phyloP scores from a whole-genome alignment of 2,888 invertebrate species.

The Tetragonisca angustula region DNA sequence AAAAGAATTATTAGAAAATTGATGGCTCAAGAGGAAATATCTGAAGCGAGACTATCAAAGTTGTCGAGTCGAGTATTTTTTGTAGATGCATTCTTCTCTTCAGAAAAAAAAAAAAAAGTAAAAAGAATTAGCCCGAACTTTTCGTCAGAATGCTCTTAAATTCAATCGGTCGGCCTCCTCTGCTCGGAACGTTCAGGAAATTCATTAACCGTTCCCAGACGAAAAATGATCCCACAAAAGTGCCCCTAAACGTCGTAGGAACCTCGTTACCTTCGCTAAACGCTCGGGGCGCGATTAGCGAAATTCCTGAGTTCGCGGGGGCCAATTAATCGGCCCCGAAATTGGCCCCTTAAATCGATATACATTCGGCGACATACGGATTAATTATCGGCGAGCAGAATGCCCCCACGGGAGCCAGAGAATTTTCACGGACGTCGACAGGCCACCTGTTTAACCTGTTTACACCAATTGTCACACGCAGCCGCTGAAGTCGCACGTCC shows the following conservation, averaged over 20 bases:
- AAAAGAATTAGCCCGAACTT: no score
- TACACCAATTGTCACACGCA: constrained; percentile 51
- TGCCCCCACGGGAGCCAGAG: constrained; percentile 5
- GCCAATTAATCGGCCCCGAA: constrained; percentile 33
- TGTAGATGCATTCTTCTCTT: no score
- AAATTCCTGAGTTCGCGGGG: constrained; percentile 6
- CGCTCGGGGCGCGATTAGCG: constrained; percentile 19
- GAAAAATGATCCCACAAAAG: not conserved
- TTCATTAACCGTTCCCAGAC: not conserved
- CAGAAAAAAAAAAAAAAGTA: no score
- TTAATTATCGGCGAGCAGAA: constrained; percentile 41
- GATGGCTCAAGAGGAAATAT: not conserved
- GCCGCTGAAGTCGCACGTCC: constrained; percentile 76
- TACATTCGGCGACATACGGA: not conserved
- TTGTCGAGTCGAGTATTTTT: not conserved
- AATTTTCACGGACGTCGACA: constrained; percentile 22
- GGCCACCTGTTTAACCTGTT: constrained; percentile 1
- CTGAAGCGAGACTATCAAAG: not conserved
- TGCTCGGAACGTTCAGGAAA: not conserved
- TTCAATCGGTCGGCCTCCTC: not conserved
- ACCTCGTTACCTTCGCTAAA: not conserved
- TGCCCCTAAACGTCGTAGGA: constrained; percentile 25
- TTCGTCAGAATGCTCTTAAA: no score
- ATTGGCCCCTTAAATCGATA: constrained; percentile 25
- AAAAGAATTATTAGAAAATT: no score